These are phyloP conservation scores for Esox lucius DNA, from an alignment of 2,797 vertebrate species.

Conservation along the genomic window DNA sequence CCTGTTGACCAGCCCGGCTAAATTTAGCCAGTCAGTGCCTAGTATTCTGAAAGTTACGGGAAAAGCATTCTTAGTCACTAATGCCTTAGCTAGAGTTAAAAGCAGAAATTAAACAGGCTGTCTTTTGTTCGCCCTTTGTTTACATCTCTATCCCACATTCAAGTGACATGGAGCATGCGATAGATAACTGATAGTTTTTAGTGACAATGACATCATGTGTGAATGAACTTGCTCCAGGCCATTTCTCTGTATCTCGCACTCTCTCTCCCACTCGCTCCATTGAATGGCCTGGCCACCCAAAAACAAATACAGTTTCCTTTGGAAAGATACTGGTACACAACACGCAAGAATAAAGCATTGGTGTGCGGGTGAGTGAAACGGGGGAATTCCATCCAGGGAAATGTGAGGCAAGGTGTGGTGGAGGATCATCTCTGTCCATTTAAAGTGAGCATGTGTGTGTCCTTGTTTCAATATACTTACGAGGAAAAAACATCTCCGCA, in stretches of 20 bases:
- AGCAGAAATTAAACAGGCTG: constrained; percentile 72
- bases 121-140: constrained; percentile 63
- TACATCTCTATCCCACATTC: constrained; percentile 66
- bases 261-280: constrained; percentile 12
- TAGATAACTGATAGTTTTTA: constrained; percentile 53
- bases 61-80: constrained; percentile 66
- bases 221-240: constrained; percentile 51
- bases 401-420: constrained; percentile 65
- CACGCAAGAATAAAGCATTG: not conserved
- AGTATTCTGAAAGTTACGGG: constrained; percentile 54
- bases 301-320: constrained; percentile 37
- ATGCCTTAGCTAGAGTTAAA: constrained; percentile 52
- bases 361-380: constrained; percentile 47
- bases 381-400: constrained; percentile 73
- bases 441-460: constrained; percentile 69
- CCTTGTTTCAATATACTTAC: constrained; percentile 1
- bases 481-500: too few species aligned
- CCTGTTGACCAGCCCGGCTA: constrained; percentile 42
- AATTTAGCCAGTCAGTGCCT: constrained; percentile 45
- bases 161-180: constrained; percentile 56
- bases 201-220: constrained; percentile 35
- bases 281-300: constrained; percentile 26
- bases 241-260: constrained; percentile 1
- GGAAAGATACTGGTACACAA: constrained; percentile 11
- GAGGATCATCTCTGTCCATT: constrained; percentile 73